Evolutionary conservation across 2,113 vertebrate species (phyloP), one percentile per base, ranked within the genome.

Genomic region (Microcebus jonahi): DNA sequence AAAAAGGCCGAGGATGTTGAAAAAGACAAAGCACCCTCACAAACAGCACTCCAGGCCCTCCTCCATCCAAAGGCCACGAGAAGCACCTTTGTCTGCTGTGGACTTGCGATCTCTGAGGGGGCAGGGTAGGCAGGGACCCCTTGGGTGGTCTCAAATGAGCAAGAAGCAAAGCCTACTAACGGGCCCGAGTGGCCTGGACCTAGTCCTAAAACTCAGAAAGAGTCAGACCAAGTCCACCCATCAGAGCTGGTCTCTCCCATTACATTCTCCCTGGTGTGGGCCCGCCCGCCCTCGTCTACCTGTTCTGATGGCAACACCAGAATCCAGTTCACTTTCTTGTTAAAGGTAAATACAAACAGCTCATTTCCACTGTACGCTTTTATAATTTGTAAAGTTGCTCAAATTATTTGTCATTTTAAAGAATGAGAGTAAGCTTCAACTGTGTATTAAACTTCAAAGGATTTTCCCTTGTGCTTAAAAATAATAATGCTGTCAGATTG

Each of bases 381-480:
- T 65, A n/a, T 39, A 80, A 34, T 25, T 75, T 12, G 23, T 76
- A 67, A 92, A 23, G 68, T 2, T 18, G 14, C 55, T 85, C 59
- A 65, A 29, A 36, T 77, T 67, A 45, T 31, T 42, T 88, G 31
- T 59, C 68, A 45, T 79, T 71, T 87, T 87, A 87, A 63, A 88
- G 89, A 79, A 34, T 18, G 25, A 50, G 25, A 57, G 14, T 88
- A 39, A 34, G 82, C 85, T 82, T 88, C 39, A 75, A 57, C 50
- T 13, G 6, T 21, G 31, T 34, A 73, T 89, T 59, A 71, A 50
- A 84, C 34, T 42, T 45, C 11, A 39, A 36, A 81, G 39, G 86
- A 8, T n/a, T 10, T 65, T 77, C 59, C 82, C 27, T 57, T 6
- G 3, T 63, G 59, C 53, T 91, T 80, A 70, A 82, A 92, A 81